These are phyloP conservation scores for Leptinotarsa undecemlineata DNA, from an alignment of 1,140 invertebrate species.

Conservation along the genomic window DNA sequence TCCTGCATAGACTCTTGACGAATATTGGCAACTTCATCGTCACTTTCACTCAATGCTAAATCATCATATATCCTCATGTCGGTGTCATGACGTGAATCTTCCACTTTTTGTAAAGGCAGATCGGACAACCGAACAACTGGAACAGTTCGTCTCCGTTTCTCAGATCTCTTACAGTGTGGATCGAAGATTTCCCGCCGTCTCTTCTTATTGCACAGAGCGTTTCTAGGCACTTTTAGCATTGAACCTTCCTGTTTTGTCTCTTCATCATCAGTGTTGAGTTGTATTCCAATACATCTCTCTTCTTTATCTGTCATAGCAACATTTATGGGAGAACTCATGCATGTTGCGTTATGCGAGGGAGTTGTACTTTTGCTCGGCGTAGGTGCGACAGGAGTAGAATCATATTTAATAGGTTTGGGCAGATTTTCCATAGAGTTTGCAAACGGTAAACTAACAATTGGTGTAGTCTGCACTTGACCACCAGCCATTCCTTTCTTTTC, in stretches of 20 bases:
- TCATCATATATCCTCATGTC: slow-evolving; percentile 68
- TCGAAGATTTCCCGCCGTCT: slow-evolving; percentile 69
- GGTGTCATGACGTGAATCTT: slow-evolving; percentile 24
- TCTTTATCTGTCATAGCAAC: slow-evolving; percentile 76
- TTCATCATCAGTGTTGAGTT: slow-evolving; percentile 76
- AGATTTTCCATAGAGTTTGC: too few species aligned
- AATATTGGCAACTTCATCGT: slow-evolving; percentile 61
- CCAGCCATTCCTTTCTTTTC: slow-evolving; percentile 67
- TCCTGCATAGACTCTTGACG: slow-evolving; percentile 34
- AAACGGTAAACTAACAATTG: slow-evolving; percentile 23
- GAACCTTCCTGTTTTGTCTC: slow-evolving; percentile 79
- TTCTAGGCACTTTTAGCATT: slow-evolving; percentile 82
- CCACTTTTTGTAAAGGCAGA: slow-evolving; percentile 61
- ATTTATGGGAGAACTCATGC: slow-evolving; percentile 59
- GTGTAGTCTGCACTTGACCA: slow-evolving; percentile 2
- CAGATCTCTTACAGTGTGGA: slow-evolving; percentile 86
- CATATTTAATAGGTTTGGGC: too few species aligned
- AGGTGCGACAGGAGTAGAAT: not conserved
- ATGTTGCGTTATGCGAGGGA: slow-evolving; percentile 73
- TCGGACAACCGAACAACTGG: slow-evolving; percentile 93
- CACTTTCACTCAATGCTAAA: slow-evolving; percentile 78
- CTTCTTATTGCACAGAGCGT: slow-evolving; percentile 70
- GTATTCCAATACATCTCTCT: slow-evolving; percentile 80
- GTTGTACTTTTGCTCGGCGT: slow-evolving; percentile 34
- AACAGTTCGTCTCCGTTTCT: slow-evolving; percentile 91